phyloP scores from a whole-genome alignment of 2,888 invertebrate genomes.

The Acronicta aceris region DNA sequence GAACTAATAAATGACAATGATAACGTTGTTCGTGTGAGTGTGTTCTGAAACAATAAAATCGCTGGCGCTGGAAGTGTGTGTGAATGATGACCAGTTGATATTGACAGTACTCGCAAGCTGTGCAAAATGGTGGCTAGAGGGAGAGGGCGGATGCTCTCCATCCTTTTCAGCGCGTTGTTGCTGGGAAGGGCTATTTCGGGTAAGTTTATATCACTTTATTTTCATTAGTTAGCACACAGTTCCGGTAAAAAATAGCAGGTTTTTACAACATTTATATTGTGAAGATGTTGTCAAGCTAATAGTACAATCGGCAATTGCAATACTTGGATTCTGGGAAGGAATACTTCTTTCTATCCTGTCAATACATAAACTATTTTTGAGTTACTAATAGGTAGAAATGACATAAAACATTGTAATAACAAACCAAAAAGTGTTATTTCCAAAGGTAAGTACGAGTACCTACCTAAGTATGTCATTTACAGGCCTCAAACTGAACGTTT shows the following conservation, averaged over 20 bases:
- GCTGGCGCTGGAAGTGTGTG: constrained; percentile 51
- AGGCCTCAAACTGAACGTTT: constrained; percentile 4
- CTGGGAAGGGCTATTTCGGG: constrained; percentile 85
- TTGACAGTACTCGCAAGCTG: constrained; percentile 52
- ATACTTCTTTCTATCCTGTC: too few relatives aligned
- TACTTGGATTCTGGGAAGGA: too few relatives aligned
- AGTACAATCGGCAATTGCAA: not conserved
- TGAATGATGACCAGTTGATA: constrained; percentile 71
- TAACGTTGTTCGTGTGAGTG: constrained; percentile 33
- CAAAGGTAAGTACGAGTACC: too few relatives aligned
- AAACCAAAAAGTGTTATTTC: too few relatives aligned
- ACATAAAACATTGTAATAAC: too few relatives aligned
- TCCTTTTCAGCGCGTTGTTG: constrained; percentile 83
- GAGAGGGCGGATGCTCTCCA: constrained; percentile 78
- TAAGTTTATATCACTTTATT: constrained; percentile 55
- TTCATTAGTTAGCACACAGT: not conserved
- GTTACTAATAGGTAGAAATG: too few relatives aligned
- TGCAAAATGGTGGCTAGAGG: constrained; percentile 77
- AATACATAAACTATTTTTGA: too few relatives aligned
- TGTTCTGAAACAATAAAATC: constrained; percentile 22
- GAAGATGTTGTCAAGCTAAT: not conserved
- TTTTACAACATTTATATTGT: not conserved
- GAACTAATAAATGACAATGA: constrained; percentile 28
- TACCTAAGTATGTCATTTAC: too few relatives aligned
- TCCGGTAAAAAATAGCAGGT: not conserved